Conservation (phyloP, 23 tunicate species). For the Halocynthia aurantium region DNA sequence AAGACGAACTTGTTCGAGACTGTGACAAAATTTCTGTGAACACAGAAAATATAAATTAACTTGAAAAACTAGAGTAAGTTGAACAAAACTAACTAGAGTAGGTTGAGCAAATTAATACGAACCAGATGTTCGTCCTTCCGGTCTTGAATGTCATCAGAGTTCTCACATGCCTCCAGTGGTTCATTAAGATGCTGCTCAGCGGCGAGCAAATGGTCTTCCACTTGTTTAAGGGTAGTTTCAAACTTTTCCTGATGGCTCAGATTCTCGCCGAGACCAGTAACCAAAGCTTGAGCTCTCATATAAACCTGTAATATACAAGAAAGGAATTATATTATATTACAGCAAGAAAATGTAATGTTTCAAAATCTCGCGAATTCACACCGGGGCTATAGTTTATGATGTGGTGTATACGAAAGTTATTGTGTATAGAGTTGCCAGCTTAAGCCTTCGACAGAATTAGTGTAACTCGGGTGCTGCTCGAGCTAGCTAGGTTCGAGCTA, state of each 20-base stretch:
- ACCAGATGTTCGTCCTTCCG: constrained; percentile 70
- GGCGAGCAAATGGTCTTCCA: constrained; percentile 27
- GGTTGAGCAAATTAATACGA: background rate
- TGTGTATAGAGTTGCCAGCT: no score
- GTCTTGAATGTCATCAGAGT: constrained; percentile 38
- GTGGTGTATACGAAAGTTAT: no score
- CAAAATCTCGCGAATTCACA: no score
- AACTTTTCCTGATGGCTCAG: constrained; percentile 72
- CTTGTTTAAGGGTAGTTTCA: constrained; percentile 36
- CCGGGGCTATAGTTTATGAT: no score
- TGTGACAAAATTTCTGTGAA: constrained; percentile 60
- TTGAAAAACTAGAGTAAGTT: background rate
- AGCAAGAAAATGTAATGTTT: background rate
- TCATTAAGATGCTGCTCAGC: constrained; percentile 43
- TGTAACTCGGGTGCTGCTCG: no score
- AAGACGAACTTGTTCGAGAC: constrained; percentile 47
- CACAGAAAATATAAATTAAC: background rate
- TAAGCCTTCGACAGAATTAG: no score
- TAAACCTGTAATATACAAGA: constrained; percentile 30
- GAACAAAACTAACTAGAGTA: background rate
- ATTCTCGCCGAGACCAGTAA: constrained; percentile 55
- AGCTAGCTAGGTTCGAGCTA: no score
- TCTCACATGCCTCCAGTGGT: constrained; percentile 33
- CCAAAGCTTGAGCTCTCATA: constrained; percentile 58
- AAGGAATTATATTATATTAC: background rate